Evolutionary conservation across 2,888 invertebrate species (phyloP).

Genomic region (Chrysodeixis includens): DNA sequence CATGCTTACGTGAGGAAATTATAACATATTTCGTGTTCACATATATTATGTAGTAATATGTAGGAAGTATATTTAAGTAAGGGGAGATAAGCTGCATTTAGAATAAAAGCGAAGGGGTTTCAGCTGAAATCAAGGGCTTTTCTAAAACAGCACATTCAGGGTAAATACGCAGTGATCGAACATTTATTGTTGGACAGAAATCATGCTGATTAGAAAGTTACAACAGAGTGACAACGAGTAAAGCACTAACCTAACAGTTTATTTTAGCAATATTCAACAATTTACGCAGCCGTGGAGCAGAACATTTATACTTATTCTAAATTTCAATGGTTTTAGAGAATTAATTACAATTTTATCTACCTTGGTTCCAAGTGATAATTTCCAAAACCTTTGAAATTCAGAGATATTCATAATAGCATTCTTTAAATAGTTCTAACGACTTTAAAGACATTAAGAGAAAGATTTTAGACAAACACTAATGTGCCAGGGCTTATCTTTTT

Average conservation of each 20-base stretch:
- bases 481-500: slow-evolving; percentile 14
- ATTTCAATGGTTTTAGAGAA: neutral
- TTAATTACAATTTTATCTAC: neutral
- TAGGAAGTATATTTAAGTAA: neutral
- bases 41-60: no score
- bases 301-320: neutral
- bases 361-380: neutral
- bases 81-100: neutral
- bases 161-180: neutral
- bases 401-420: neutral
- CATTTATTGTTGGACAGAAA: neutral
- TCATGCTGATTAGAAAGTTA: neutral
- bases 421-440: slow-evolving; percentile 1
- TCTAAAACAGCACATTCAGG: neutral
- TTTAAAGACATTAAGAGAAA: neutral
- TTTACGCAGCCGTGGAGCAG: neutral
- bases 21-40: neutral
- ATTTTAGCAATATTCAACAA: neutral
- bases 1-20: neutral
- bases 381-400: neutral
- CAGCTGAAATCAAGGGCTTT: neutral
- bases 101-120: slow-evolving; percentile 1
- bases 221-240: neutral
- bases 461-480: neutral
- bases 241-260: slow-evolving; percentile 3